Conservation (phyloP, 2,113 vertebrate genomes). For the Pluvialis apricaria region DNA sequence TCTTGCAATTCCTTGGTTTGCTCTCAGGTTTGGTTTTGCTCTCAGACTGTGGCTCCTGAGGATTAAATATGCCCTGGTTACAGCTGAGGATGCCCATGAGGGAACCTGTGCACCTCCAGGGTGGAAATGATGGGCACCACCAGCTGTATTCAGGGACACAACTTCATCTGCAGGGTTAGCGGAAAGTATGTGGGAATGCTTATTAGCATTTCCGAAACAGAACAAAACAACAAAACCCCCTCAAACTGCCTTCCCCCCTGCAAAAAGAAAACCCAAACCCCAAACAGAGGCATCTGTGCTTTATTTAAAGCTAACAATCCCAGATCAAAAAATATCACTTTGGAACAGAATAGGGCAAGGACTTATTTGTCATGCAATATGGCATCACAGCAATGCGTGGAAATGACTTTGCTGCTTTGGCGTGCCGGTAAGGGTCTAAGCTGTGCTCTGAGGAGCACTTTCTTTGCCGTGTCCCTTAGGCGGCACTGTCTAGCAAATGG, state of each 20-base stretch:
- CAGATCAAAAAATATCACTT: background rate
- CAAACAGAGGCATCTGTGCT: background rate
- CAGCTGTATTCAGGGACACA: background rate
- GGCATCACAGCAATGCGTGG: background rate
- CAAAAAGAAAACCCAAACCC: background rate
- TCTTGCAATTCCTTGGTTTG: no score
- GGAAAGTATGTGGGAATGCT: background rate
- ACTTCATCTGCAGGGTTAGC: background rate
- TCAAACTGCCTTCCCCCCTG: background rate
- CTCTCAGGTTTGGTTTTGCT: background rate
- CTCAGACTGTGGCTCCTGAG: background rate
- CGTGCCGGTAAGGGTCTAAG: background rate
- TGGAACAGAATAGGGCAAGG: background rate
- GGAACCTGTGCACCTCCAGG: background rate
- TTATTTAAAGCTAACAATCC: background rate
- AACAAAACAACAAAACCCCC: background rate
- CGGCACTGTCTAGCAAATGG: background rate
- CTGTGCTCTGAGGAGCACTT: background rate
- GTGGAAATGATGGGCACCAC: background rate
- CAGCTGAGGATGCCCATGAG: background rate
- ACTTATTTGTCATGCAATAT: background rate
- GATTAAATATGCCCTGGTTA: background rate
- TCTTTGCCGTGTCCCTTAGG: background rate
- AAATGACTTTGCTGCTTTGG: background rate
- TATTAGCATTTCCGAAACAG: background rate